A percentile compares a stretch with the other conserved stretches of the same genome.
These are phyloP conservation scores for Drosophila mettleri DNA, from an alignment of 2,888 invertebrate species.

Conservation along the genomic window DNA sequence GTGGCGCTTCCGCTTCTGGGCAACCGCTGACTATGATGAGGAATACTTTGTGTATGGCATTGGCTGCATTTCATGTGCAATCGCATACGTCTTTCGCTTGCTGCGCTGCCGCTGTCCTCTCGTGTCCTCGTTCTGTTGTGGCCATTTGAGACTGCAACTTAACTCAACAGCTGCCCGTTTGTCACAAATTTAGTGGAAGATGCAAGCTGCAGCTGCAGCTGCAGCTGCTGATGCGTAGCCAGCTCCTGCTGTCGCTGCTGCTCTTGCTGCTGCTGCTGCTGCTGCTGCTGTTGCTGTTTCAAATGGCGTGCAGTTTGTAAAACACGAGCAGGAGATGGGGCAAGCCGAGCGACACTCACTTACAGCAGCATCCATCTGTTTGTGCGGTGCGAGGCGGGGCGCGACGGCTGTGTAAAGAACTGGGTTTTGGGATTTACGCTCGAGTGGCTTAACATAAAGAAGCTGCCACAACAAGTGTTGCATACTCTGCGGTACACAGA, in stretches of 20 bases:
- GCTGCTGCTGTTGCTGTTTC: conserved; percentile 40
- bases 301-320: conserved; percentile 65
- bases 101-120: background rate
- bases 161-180: conserved; percentile 67
- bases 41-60: conserved; percentile 32
- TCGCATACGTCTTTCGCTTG: conserved; percentile 45
- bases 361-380: conserved; percentile 19
- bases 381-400: too few species aligned
- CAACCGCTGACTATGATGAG: conserved; percentile 23
- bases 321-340: conserved; percentile 27
- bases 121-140: conserved; percentile 8
- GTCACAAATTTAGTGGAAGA: conserved; percentile 66
- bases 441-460: conserved; percentile 61
- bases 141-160: conserved; percentile 59
- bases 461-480: conserved; percentile 60
- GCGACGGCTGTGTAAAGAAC: background rate
- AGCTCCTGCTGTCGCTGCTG: conserved; percentile 39
- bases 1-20: conserved; percentile 7
- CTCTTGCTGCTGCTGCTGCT: conserved; percentile 19
- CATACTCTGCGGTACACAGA: conserved; percentile 48
- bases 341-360: conserved; percentile 11
- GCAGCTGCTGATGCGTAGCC: conserved; percentile 19
- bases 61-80: conserved; percentile 67
- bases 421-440: conserved; percentile 50
- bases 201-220: conserved; percentile 21